Evolutionary conservation across 2,888 invertebrate species (phyloP).

Genomic region (Andricus curvator): DNA sequence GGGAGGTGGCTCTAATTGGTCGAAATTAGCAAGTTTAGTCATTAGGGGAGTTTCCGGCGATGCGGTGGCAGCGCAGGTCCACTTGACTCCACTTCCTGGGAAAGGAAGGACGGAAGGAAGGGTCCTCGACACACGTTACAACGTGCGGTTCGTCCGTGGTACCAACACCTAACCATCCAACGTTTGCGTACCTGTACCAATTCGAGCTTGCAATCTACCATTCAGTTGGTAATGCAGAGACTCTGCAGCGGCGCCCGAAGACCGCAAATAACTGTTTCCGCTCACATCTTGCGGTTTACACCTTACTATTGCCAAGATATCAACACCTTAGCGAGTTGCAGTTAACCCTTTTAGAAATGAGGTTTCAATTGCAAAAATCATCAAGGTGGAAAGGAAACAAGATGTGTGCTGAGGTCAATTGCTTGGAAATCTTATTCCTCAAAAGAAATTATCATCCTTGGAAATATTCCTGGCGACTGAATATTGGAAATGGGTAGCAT

Average conservation of each 20-base stretch:
- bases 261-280: slow-evolving; percentile 75
- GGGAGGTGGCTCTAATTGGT: slow-evolving; percentile 74
- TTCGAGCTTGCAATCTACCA: slow-evolving; percentile 26
- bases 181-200: background rate
- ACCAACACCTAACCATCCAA: slow-evolving; percentile 16
- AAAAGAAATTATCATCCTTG: background rate
- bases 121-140: slow-evolving; percentile 52
- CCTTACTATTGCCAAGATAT: slow-evolving; percentile 67
- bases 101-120: slow-evolving; percentile 67
- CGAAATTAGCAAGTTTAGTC: slow-evolving; percentile 79
- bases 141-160: slow-evolving; percentile 27
- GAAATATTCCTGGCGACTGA: background rate
- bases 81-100: slow-evolving; percentile 73
- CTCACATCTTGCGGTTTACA: slow-evolving; percentile 72
- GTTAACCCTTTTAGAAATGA: slow-evolving; percentile 26
- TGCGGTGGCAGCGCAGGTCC: slow-evolving; percentile 69
- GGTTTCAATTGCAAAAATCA: background rate
- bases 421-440: background rate
- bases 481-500: background rate
- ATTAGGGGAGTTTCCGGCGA: slow-evolving; percentile 77
- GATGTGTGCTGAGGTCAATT: background rate
- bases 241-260: slow-evolving; percentile 46
- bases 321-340: slow-evolving; percentile 61
- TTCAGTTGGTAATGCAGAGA: slow-evolving; percentile 37
- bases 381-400: background rate